Conservation (phyloP, 2,797 vertebrate species). For the Acanthurus tractus region DNA sequence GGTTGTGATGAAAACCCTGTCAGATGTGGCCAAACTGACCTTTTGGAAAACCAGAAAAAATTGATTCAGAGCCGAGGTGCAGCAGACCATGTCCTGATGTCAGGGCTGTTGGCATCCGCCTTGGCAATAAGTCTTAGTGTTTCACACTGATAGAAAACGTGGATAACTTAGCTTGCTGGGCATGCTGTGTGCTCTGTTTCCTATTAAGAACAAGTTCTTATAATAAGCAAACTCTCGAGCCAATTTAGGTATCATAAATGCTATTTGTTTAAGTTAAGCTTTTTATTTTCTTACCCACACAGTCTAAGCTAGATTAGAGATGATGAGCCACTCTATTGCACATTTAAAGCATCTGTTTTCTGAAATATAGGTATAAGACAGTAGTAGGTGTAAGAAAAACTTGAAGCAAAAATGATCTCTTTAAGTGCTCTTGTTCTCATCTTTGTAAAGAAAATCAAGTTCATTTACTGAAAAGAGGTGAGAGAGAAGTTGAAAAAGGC, state of each 20-base stretch:
- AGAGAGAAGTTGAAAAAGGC: slow-evolving; percentile 22
- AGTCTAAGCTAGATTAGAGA: not conserved
- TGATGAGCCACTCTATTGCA: not conserved
- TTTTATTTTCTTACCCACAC: not conserved
- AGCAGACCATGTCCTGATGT: slow-evolving; percentile 43
- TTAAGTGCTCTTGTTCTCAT: slow-evolving; percentile 24
- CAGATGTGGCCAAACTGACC: slow-evolving; percentile 50
- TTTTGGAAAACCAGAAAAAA: slow-evolving; percentile 45
- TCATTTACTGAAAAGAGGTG: slow-evolving; percentile 10
- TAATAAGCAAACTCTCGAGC: not conserved
- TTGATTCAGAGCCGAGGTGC: slow-evolving; percentile 30
- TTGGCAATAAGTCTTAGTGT: slow-evolving; percentile 13
- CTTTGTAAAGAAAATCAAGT: slow-evolving; percentile 23
- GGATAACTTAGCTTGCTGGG: not conserved
- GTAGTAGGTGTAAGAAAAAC: not conserved
- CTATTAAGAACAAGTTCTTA: not conserved
- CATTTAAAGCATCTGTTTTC: not conserved
- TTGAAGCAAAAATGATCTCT: slow-evolving; percentile 1
- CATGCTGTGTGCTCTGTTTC: too few species aligned
- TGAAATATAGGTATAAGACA: not conserved
- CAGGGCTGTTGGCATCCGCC: slow-evolving; percentile 27
- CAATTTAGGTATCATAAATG: not conserved
- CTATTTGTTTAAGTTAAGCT: not conserved
- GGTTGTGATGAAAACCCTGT: slow-evolving; percentile 39
- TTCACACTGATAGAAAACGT: not conserved